phyloP scores from a whole-genome alignment of 1,140 invertebrate species.

The Protaetia brevitarsis region DNA sequence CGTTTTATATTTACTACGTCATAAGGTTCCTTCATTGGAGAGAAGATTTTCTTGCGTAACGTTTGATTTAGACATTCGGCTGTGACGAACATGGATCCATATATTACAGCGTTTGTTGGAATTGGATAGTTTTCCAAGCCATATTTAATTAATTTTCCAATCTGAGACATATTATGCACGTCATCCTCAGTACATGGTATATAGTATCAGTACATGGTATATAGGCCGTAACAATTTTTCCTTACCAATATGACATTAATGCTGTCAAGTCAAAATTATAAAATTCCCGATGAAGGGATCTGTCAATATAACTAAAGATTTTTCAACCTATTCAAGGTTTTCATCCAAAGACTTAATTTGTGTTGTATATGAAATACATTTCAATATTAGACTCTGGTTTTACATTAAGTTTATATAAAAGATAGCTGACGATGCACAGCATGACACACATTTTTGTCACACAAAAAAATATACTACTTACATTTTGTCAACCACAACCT shows the following conservation, averaged over 20 bases:
- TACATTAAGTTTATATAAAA: neutral
- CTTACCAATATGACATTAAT: neutral
- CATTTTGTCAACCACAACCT: too few relatives aligned
- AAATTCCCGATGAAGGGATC: neutral
- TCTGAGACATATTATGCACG: neutral
- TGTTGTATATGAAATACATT: neutral
- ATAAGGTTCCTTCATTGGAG: slow-evolving; percentile 49
- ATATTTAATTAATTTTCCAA: neutral
- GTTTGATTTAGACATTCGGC: slow-evolving; percentile 77
- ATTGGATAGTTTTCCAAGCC: slow-evolving; percentile 57
- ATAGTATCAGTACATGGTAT: too few relatives aligned
- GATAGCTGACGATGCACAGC: neutral
- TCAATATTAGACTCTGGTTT: neutral
- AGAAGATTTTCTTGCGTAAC: slow-evolving; percentile 61
- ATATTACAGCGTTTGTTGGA: slow-evolving; percentile 69
- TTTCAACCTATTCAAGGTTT: neutral
- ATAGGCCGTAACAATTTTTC: neutral
- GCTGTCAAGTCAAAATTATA: neutral
- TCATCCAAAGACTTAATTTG: neutral
- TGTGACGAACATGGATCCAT: slow-evolving; percentile 72
- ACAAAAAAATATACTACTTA: too few relatives aligned
- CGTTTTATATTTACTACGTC: slow-evolving; percentile 55
- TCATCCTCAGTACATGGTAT: too few relatives aligned
- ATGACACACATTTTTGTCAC: neutral
- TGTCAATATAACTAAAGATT: neutral